These are phyloP conservation scores for Polyodon spathula DNA, from an alignment of 2,113 vertebrate species.

Conservation along the genomic window DNA sequence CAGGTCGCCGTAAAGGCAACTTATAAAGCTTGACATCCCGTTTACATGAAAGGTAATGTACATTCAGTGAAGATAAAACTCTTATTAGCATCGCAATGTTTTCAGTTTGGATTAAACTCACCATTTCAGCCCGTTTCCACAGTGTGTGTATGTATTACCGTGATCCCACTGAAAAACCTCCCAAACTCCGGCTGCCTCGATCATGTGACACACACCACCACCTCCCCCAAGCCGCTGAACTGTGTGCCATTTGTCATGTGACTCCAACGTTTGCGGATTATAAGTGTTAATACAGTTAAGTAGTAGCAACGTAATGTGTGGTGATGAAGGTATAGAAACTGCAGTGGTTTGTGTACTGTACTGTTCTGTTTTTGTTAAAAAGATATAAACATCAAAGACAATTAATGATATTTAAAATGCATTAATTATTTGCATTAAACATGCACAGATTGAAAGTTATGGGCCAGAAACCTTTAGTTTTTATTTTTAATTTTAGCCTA, in stretches of 20 bases:
- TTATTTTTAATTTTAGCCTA: no score
- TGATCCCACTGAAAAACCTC: conserved; percentile 8
- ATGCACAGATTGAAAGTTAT: no score
- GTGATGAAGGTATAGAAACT: no score
- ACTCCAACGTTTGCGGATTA: not conserved
- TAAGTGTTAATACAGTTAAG: no score
- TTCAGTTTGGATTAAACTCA: conserved; percentile 14
- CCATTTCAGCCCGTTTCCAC: conserved; percentile 25
- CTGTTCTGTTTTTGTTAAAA: no score
- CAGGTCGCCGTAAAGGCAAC: not conserved
- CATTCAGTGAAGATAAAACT: not conserved
- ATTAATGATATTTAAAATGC: no score
- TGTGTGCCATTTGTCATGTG: conserved; percentile 12
- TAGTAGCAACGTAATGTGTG: no score
- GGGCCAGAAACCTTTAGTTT: no score
- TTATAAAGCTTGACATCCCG: not conserved
- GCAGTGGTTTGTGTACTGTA: no score
- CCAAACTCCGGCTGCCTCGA: not conserved
- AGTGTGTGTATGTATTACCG: not conserved
- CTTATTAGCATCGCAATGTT: no score
- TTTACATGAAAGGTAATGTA: not conserved
- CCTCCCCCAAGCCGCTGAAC: not conserved
- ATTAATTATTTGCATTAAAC: no score
- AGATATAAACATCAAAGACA: no score
- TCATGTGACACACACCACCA: conserved; percentile 12